Evolutionary conservation across 2,888 invertebrate species (phyloP).

Genomic region (Ophion ventricosus): DNA sequence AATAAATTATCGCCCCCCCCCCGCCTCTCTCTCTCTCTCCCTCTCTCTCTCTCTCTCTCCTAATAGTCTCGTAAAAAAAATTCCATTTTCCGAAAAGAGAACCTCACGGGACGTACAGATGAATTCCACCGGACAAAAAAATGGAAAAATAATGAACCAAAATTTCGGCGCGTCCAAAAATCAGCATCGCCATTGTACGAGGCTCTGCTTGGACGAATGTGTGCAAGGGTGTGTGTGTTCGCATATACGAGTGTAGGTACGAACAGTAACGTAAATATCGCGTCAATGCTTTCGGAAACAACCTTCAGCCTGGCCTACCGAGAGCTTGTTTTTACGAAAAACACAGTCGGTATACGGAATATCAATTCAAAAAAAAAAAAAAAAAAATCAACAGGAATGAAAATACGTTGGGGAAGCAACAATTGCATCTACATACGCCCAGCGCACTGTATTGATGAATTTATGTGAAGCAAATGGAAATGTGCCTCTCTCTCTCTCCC

Average conservation of each 20-base stretch:
- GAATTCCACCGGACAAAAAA: background rate
- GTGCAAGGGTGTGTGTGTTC: background rate
- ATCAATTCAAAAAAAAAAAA: background rate
- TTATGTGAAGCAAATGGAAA: slow-evolving; percentile 13
- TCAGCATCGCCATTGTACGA: too few species aligned
- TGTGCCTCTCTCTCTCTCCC: background rate
- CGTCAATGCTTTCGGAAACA: background rate
- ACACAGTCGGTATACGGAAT: background rate
- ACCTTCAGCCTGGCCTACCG: background rate
- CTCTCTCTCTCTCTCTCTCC: background rate
- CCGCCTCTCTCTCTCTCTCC: too few species aligned
- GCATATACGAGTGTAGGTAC: background rate
- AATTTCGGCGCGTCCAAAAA: background rate
- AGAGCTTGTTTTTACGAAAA: slow-evolving; percentile 6
- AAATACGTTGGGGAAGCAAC: slow-evolving; percentile 15
- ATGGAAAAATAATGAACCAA: background rate
- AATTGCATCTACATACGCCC: slow-evolving; percentile 14
- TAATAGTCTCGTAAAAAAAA: background rate
- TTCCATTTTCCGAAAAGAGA: background rate
- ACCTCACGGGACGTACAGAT: background rate
- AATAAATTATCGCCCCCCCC: too few species aligned
- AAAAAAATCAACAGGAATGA: background rate
- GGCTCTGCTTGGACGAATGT: background rate
- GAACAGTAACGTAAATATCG: slow-evolving; percentile 4
- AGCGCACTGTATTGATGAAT: slow-evolving; percentile 13